phyloP scores from a whole-genome alignment of 2,888 invertebrate species.

The Caenorhabditis parvicauda region DNA sequence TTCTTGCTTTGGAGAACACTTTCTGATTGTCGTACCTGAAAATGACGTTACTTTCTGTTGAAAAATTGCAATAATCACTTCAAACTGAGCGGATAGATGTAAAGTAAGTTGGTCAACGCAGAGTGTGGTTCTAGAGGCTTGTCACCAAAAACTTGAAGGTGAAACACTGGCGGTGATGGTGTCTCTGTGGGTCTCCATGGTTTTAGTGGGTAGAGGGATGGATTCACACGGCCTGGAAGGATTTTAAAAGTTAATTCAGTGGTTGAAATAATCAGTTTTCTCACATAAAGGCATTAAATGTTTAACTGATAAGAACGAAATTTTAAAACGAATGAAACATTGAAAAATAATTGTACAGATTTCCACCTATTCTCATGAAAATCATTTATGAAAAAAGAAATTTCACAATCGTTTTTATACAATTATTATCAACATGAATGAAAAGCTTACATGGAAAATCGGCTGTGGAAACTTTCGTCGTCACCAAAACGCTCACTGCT shows the following conservation, averaged over 20 bases:
- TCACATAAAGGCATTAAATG: no score
- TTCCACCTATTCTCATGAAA: no score
- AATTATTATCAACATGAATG: background rate
- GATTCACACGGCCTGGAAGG: slow-evolving; percentile 77
- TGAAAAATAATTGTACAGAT: no score
- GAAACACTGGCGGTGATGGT: slow-evolving; percentile 71
- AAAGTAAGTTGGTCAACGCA: slow-evolving; percentile 83
- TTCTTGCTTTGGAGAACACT: slow-evolving; percentile 73
- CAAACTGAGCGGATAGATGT: slow-evolving; percentile 79
- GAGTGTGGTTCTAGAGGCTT: slow-evolving; percentile 74
- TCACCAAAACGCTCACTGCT: slow-evolving; percentile 25
- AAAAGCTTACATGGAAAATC: slow-evolving; percentile 33
- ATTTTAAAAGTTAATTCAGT: background rate
- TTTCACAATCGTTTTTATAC: background rate
- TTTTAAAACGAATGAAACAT: no score
- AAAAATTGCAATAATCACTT: slow-evolving; percentile 20
- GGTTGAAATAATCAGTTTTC: no score
- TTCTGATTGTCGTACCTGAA: slow-evolving; percentile 52
- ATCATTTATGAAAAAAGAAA: background rate
- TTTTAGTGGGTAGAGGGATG: slow-evolving; percentile 76
- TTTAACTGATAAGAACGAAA: no score
- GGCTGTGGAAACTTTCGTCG: slow-evolving; percentile 15
- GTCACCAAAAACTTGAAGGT: slow-evolving; percentile 77
- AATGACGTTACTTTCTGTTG: background rate
- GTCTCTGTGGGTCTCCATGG: slow-evolving; percentile 41